Evolutionary conservation across 1,140 invertebrate genomes (phyloP).

Genomic region (Antheraea pernyi): DNA sequence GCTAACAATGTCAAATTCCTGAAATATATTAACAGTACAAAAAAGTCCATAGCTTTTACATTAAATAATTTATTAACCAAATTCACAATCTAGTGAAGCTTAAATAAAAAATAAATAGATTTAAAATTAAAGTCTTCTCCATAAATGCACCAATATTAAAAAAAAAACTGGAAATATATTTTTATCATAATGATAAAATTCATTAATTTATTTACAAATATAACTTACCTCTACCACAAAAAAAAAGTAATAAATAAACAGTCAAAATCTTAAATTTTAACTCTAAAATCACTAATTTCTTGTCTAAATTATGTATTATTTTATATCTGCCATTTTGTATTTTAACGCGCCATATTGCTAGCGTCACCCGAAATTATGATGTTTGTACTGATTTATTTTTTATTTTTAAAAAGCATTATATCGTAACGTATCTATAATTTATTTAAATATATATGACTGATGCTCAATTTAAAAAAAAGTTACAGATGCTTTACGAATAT

Average conservation of each 20-base stretch:
- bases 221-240: slow-evolving; percentile 20
- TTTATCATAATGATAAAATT: slow-evolving; percentile 25
- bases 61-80: not conserved
- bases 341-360: slow-evolving; percentile 1
- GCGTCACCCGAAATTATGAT: slow-evolving; percentile 7
- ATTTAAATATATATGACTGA: not conserved
- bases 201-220: slow-evolving; percentile 44
- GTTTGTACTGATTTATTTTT: slow-evolving; percentile 19
- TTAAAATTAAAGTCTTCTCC: not conserved
- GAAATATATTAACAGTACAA: not conserved
- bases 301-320: slow-evolving; percentile 16
- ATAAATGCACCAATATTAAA: slow-evolving; percentile 4
- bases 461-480: not conserved
- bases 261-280: slow-evolving; percentile 28
- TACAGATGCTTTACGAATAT: not conserved
- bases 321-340: slow-evolving; percentile 17
- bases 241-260: slow-evolving; percentile 49
- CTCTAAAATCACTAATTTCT: slow-evolving; percentile 33
- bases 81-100: not conserved
- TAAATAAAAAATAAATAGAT: slow-evolving; percentile 4
- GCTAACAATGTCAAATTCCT: too few species aligned
- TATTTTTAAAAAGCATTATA: not conserved
- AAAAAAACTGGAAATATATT: not conserved
- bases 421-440: not conserved
- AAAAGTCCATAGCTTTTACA: not conserved